Percentiles rank a stretch among this genome's conserved stretches.
Conservation (phyloP, 2,113 vertebrate genomes). For the Microtus richardsoni region DNA sequence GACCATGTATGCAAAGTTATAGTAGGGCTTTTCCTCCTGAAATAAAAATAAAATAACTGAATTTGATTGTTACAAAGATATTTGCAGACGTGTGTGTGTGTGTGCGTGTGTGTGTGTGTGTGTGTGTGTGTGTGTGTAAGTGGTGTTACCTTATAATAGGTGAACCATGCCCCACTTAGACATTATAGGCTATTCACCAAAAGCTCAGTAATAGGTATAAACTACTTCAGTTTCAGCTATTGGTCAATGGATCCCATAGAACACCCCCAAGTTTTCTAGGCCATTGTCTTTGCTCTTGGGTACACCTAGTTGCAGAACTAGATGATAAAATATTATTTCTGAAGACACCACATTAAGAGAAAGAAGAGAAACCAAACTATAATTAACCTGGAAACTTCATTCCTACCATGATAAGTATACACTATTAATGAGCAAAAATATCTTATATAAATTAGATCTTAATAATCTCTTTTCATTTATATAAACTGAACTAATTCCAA, state of each 20-base stretch:
- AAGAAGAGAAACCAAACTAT: not conserved
- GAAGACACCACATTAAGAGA: not conserved
- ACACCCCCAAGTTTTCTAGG: not conserved
- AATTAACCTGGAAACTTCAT: not conserved
- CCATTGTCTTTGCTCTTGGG: not conserved
- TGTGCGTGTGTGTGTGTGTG: not conserved
- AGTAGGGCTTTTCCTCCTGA: not conserved
- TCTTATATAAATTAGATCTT: not conserved
- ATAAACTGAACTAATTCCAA: not conserved
- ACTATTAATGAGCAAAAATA: not conserved
- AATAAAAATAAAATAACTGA: not conserved
- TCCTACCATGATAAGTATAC: not conserved
- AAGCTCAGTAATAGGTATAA: not conserved
- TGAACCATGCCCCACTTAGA: not conserved
- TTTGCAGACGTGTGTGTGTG: not conserved
- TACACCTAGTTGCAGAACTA: not conserved
- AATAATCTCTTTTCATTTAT: not conserved
- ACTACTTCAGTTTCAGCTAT: not conserved
- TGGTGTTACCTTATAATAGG: not conserved
- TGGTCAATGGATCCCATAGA: not conserved
- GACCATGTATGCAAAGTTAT: not conserved
- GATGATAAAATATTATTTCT: not conserved
- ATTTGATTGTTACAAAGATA: not conserved
- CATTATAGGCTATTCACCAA: not conserved
- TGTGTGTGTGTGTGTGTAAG: not conserved